Evolutionary conservation across 2,888 invertebrate species (phyloP), one percentile per base, ranked within the genome.

Genomic region (Stenolophus ochropezus): DNA sequence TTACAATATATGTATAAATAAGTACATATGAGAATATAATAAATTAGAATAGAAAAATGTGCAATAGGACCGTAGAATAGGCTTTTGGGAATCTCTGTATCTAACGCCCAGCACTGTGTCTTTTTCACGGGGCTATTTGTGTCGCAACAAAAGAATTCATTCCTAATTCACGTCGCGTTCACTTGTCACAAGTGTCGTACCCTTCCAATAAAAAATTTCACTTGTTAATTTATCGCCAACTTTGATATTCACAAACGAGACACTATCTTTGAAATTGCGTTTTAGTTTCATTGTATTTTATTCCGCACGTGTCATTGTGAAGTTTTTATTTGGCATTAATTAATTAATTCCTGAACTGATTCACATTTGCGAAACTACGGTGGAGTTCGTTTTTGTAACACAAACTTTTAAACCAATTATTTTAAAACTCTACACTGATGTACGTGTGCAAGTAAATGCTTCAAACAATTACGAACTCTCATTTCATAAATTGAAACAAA

Each of bases 161-260:
- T 76, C 42, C 20, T 25, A 56, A 58, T 76, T 76, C 76, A 58
- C 33, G 53, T 58, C 76, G 33, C 53, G 76, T 58, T n/a, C 71
- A 14, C 27, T 61, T 27, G 42, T 65, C 65, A 14, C 33, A 16
- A 65, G 8, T 65, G 27, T 69, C 65, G 42, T 25, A 25, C 16
- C 20, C 73, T 33, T 23, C 49, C 5, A 18, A 49, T 73, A 73
- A 73, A 73, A 73, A 47, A 61, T 21, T 23, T 58, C n/a, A 42
- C 61, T 33, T 47, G 58, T 61, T 77, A 77, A 77, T 77, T 61
- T 77, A 77, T 42, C 20, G n/a, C 18, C 3, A 0, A 18, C 33
- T 33, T 58, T 33, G 56, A 33, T 76, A 58, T 58, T 58, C 33
- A 76, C 11, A 73, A 21, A 49, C 21, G 73, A 73, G 49, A 0